phyloP scores from a whole-genome alignment of 2,888 invertebrate species.

The Cheilosia pagana region DNA sequence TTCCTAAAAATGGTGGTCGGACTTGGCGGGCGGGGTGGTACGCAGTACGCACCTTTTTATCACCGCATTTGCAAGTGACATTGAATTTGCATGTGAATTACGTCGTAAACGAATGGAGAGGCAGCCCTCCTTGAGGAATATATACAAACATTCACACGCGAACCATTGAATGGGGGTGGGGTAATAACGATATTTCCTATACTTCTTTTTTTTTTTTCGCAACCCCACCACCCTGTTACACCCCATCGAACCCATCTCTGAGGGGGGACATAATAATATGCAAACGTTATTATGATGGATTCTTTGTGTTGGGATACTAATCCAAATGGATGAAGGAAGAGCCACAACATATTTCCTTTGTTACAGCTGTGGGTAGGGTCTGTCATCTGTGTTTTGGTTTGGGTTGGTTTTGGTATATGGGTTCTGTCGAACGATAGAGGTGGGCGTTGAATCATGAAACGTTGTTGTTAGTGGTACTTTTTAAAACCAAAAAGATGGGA shows the following conservation, averaged over 20 bases:
- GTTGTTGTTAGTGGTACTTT: background rate
- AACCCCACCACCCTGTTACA: too few species aligned
- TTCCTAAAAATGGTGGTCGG: constrained; percentile 3
- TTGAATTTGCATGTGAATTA: constrained; percentile 74
- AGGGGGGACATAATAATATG: constrained; percentile 53
- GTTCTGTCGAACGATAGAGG: background rate
- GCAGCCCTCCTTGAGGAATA: constrained; percentile 23
- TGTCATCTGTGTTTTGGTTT: too few species aligned
- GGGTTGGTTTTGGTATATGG: background rate
- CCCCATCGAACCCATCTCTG: constrained; percentile 29
- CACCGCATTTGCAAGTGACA: constrained; percentile 67
- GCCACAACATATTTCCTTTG: constrained; percentile 61
- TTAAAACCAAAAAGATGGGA: too few species aligned
- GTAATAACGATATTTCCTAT: constrained; percentile 64
- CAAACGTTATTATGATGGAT: constrained; percentile 71
- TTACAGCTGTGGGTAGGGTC: constrained; percentile 30
- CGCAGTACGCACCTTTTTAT: constrained; percentile 51
- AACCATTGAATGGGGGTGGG: constrained; percentile 32
- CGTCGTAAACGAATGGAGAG: constrained; percentile 46
- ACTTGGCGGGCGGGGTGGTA: background rate
- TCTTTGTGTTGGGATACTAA: constrained; percentile 61
- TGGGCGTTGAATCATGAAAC: background rate
- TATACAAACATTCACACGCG: constrained; percentile 44
- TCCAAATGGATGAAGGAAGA: constrained; percentile 37
- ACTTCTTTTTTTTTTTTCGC: constrained; percentile 38